Evolutionary conservation across 2,113 vertebrate species (phyloP).

Genomic region (Seriola quinqueradiata): DNA sequence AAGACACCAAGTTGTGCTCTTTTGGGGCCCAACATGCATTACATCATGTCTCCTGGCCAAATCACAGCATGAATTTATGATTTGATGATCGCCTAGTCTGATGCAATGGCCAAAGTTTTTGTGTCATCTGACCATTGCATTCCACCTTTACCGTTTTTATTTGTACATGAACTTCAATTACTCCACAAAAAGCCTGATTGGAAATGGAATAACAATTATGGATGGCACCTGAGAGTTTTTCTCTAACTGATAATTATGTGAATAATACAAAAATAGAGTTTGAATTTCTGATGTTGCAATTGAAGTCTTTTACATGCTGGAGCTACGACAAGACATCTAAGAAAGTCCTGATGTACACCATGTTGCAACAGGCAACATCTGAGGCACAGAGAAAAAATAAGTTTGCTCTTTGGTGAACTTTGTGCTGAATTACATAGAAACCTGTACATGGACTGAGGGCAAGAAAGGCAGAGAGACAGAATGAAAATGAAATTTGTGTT

Average conservation of each 20-base stretch:
- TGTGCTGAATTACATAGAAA: neutral
- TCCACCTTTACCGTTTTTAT: too few species aligned
- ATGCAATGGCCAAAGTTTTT: too few species aligned
- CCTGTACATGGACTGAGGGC: neutral
- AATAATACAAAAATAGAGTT: neutral
- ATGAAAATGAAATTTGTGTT: neutral
- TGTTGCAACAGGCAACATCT: slow-evolving; percentile 37
- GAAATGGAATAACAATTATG: neutral
- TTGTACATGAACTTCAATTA: too few species aligned
- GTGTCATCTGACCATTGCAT: too few species aligned
- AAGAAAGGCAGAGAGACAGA: neutral
- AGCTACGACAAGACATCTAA: slow-evolving; percentile 12
- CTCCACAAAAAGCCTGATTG: too few species aligned
- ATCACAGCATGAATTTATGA: too few species aligned
- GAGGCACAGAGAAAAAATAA: neutral
- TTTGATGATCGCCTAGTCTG: too few species aligned
- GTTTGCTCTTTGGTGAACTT: slow-evolving; percentile 10
- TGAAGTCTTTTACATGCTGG: slow-evolving; percentile 11
- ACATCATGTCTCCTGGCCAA: too few species aligned
- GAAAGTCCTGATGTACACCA: slow-evolving; percentile 10
- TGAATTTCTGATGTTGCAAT: neutral
- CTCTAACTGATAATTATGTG: neutral
- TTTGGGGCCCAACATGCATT: too few species aligned
- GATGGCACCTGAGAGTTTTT: neutral
- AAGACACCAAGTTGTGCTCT: too few species aligned